Percentiles rank a stretch among this genome's conserved stretches.
These are phyloP conservation scores for Syndactyla subalaris DNA, from an alignment of 2,797 vertebrate genomes.

Conservation along the genomic window DNA sequence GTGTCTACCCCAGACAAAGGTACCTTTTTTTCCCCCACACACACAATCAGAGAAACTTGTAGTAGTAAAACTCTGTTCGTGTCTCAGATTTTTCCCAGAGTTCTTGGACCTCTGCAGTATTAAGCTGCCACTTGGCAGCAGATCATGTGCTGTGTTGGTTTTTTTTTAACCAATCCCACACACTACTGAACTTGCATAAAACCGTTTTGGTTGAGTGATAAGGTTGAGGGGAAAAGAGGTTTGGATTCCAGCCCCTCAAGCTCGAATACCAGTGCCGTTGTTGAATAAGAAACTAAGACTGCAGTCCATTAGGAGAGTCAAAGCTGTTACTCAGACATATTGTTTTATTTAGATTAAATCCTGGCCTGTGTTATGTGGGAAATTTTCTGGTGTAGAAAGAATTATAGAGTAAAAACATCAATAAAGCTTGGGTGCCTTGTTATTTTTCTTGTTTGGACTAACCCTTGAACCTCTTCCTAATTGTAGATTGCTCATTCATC, in stretches of 20 bases:
- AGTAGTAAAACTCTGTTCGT: not conserved
- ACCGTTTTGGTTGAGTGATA: not conserved
- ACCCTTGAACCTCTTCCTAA: slow-evolving; percentile 48
- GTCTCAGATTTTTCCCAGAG: not conserved
- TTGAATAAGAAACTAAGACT: not conserved
- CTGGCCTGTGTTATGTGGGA: not conserved
- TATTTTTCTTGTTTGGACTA: slow-evolving; percentile 29
- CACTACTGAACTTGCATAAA: not conserved
- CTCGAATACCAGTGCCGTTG: not conserved
- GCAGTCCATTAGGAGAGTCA: not conserved
- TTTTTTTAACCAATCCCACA: not conserved
- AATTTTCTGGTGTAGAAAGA: not conserved
- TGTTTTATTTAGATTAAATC: not conserved
- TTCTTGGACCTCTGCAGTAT: not conserved
- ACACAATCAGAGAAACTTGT: not conserved
- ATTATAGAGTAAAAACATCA: not conserved
- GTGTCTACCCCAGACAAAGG: not conserved
- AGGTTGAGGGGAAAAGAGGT: not conserved
- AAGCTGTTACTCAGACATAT: not conserved
- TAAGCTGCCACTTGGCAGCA: not conserved
- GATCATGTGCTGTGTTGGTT: not conserved
- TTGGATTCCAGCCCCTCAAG: not conserved
- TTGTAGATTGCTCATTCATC: slow-evolving; percentile 85
- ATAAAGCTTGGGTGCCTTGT: not conserved
- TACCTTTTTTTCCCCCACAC: too few relatives aligned